Conservation (phyloP, 2,888 invertebrate species). For the Rutpela maculata region DNA sequence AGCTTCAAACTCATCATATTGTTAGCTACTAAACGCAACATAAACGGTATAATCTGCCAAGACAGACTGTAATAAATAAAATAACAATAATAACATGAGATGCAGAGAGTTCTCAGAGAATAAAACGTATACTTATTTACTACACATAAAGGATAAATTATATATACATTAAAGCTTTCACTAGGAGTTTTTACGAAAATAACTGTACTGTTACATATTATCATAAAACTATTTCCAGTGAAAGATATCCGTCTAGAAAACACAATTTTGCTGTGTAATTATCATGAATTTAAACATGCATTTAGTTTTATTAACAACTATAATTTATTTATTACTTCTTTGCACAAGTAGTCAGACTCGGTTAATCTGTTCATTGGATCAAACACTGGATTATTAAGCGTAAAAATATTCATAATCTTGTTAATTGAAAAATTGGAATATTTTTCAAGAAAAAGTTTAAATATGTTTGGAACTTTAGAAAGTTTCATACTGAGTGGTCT, state of each 20-base stretch:
- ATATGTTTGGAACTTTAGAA: background rate
- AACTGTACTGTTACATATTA: slow-evolving; percentile 31
- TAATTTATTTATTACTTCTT: background rate
- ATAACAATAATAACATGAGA: slow-evolving; percentile 2
- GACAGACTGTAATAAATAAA: background rate
- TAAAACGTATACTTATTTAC: slow-evolving; percentile 20
- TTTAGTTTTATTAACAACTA: background rate
- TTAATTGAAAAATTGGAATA: background rate
- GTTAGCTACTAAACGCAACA: slow-evolving; percentile 3
- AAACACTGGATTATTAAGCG: background rate
- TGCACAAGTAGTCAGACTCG: no score
- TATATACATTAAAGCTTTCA: slow-evolving; percentile 30
- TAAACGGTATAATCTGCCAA: slow-evolving; percentile 13
- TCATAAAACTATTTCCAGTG: background rate
- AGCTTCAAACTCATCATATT: background rate
- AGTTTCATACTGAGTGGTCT: background rate
- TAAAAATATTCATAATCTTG: background rate
- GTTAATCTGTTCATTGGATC: no score
- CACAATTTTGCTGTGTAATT: background rate
- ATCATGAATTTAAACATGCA: background rate
- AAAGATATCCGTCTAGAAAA: slow-evolving; percentile 17
- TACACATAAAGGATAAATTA: slow-evolving; percentile 24
- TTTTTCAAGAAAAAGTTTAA: background rate
- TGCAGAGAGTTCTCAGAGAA: slow-evolving; percentile 3
- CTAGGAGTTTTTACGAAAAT: slow-evolving; percentile 17